A percentile compares a stretch with the other conserved stretches of the same genome.
Conservation (phyloP, 2,797 vertebrate species). For the Chelon auratus region DNA sequence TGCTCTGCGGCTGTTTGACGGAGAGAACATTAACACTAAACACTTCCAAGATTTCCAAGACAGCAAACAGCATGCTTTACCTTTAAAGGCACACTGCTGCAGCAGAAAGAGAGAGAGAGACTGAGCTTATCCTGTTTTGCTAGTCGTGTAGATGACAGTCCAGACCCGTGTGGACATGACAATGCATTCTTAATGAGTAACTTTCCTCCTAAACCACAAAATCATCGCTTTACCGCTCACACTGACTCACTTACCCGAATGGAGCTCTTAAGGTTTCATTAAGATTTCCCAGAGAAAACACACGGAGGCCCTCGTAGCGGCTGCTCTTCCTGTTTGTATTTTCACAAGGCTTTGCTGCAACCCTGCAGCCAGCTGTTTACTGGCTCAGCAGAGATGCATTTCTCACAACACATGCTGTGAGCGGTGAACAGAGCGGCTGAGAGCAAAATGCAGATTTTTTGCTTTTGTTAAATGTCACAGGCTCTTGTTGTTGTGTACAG, state of each 20-base stretch:
- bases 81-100: conserved; percentile 15
- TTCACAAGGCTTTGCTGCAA: conserved; percentile 23
- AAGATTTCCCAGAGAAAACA: conserved; percentile 45
- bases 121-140: conserved; percentile 1
- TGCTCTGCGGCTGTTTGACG: background rate
- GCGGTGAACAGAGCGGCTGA: background rate
- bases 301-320: background rate
- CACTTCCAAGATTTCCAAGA: background rate
- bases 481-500: conserved; percentile 3
- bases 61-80: background rate
- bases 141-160: background rate
- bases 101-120: conserved; percentile 5
- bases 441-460: background rate
- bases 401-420: background rate
- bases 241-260: background rate
- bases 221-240: background rate
- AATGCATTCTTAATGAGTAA: background rate
- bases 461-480: conserved; percentile 17
- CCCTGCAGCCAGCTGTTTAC: conserved; percentile 7
- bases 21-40: conserved; percentile 21
- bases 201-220: background rate
- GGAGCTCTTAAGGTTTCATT: conserved; percentile 9
- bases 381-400: conserved; percentile 12
- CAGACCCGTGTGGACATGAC: background rate
- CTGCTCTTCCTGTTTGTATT: conserved; percentile 47